phyloP scores from a whole-genome alignment of 2,888 invertebrate species.

The Macrosiphum euphorbiae region DNA sequence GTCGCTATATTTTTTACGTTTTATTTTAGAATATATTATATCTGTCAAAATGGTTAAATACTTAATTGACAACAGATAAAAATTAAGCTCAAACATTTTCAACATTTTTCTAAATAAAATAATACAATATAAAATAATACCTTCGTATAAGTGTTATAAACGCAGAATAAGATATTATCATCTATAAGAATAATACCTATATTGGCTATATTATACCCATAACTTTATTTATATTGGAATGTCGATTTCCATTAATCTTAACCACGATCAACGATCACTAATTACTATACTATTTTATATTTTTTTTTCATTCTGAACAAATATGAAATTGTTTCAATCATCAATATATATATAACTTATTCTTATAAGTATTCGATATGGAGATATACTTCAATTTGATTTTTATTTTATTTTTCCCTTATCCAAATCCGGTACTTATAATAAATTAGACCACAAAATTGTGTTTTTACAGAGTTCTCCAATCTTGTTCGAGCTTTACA shows the following conservation, averaged over 20 bases:
- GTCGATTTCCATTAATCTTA: conserved; percentile 7
- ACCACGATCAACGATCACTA: background rate
- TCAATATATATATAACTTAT: background rate
- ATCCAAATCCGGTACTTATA: background rate
- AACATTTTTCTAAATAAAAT: background rate
- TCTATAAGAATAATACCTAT: background rate
- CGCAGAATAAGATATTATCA: background rate
- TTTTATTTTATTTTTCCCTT: background rate
- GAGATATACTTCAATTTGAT: background rate
- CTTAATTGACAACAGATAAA: background rate
- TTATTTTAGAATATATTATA: background rate
- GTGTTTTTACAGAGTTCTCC: background rate
- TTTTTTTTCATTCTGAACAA: background rate
- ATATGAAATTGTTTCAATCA: background rate
- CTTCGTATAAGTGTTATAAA: background rate
- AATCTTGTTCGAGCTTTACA: background rate
- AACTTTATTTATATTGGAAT: background rate
- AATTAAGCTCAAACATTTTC: background rate
- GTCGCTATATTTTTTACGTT: background rate
- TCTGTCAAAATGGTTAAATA: background rate
- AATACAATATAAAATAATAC: background rate
- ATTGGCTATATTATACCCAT: background rate
- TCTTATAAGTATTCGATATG: background rate
- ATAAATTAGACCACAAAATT: conserved; percentile 36
- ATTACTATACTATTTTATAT: background rate